Evolutionary conservation across 2,113 vertebrate species (phyloP), one percentile per base, ranked within the genome.

Genomic region (Oryzias javanicus): DNA sequence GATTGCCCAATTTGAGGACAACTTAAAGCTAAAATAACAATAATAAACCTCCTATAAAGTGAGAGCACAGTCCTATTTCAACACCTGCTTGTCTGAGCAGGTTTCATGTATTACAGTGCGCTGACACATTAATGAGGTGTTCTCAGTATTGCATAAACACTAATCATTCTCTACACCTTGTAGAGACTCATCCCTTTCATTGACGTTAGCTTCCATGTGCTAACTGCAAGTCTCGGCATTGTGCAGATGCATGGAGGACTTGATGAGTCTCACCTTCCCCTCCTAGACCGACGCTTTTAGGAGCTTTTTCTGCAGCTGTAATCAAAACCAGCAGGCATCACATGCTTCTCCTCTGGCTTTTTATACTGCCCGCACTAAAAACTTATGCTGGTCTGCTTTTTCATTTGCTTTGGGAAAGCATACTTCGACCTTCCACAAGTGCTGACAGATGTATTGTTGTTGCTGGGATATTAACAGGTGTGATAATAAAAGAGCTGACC

Each of bases 61-160:
- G 24, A 53, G 52, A 29, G 55, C 18, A 40, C 17, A 29, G 22
- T 22, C 56, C 50, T 19, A 49, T 72, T 62, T 55, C 29, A 22
- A 42, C 44, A 41, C 20, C 17, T 40, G 50, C 46, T 1, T 47
- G 64, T 41, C 51, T 64, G 24, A 40, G 49, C 72, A 72, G 44
- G 64, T 57, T 58, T 52, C 17, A 22, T 70, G 49, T 51, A 53
- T 45, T 48, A 48, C 20, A 66, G 47, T n/a, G 41, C 20, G 49
- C 22, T 57, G 70, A 78, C 61, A 62, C 80, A 79, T 60, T 60
- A 60, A 78, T 80, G 60, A 74, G 72, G 29, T 42, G 35, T 58
- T 29, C 46, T 22, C 20, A 42, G 59, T 5, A 29, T 81, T 79
- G 64, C 3, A 35, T 66, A 85, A 83, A 61, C 50, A 20, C 67